phyloP scores from a whole-genome alignment of 2,113 vertebrate species.

The Dipodomys ordii region DNA sequence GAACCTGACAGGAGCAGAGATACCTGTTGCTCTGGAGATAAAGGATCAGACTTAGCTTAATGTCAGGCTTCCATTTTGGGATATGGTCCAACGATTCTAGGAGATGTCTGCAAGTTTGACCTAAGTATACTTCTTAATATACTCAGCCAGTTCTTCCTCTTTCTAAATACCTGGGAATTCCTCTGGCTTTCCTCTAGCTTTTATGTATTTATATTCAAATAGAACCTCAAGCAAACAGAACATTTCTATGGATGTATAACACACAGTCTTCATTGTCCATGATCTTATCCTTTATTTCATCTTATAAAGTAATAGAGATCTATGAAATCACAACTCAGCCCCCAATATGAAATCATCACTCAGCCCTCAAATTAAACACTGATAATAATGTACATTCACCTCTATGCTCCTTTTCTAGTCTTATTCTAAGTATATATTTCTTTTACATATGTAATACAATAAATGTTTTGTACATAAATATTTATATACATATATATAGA shows the following conservation, averaged over 20 bases:
- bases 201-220: constrained; percentile 14
- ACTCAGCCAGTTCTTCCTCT: not conserved
- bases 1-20: not conserved
- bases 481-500: not conserved
- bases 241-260: not conserved
- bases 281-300: not conserved
- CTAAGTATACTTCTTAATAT: constrained; percentile 21
- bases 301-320: not conserved
- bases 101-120: not conserved
- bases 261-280: not conserved
- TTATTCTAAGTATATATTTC: not conserved
- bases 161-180: not conserved
- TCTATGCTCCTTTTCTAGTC: not conserved
- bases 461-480: not conserved
- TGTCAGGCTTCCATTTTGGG: constrained; percentile 5
- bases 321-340: not conserved
- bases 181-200: not conserved
- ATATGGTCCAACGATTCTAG: not conserved
- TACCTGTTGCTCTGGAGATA: not conserved
- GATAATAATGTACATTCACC: not conserved
- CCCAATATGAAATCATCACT: not conserved
- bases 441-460: not conserved
- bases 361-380: not conserved
- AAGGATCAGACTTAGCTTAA: not conserved
- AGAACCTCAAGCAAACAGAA: not conserved